A percentile compares a stretch with the other conserved stretches of the same genome.
Conservation (phyloP, 2,113 vertebrate genomes). For the Mesoclemmys tuberculata region DNA sequence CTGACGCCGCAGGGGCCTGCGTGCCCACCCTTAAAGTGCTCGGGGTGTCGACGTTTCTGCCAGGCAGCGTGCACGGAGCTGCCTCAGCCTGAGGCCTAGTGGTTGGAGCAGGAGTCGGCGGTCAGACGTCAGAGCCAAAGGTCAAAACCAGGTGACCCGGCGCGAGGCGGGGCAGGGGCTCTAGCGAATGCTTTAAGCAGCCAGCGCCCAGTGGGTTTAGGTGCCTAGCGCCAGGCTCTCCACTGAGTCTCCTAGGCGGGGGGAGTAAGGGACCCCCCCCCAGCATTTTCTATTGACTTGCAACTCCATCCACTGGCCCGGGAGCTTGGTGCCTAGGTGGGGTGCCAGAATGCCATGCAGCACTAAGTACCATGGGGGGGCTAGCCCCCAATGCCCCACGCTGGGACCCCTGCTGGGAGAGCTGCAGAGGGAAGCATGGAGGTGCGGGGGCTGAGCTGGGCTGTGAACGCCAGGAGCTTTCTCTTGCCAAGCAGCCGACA, state of each 20-base stretch:
- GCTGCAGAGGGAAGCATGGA: neutral
- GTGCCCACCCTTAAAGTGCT: too few species aligned
- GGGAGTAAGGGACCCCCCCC: too few species aligned
- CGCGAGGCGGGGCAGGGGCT: neutral
- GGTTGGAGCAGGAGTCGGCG: too few species aligned
- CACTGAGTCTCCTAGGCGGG: neutral
- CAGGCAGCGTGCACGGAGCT: too few species aligned
- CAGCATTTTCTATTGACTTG: neutral
- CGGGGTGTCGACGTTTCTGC: neutral
- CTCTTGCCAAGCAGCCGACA: neutral
- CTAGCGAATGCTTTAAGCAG: neutral
- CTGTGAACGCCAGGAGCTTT: too few species aligned
- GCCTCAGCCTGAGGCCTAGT: neutral
- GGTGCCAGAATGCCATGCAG: neutral
- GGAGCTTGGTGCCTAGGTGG: neutral
- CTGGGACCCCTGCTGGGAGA: neutral
- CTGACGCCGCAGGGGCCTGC: too few species aligned
- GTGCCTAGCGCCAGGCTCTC: neutral
- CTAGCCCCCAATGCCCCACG: neutral
- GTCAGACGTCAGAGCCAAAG: too few species aligned
- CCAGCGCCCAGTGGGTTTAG: neutral
- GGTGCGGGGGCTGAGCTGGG: too few species aligned
- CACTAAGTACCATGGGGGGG: neutral
- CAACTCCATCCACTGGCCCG: neutral
- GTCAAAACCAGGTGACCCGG: neutral